Evolutionary conservation across 2,113 vertebrate genomes (phyloP).

Genomic region (Diphyllodes magnificus): DNA sequence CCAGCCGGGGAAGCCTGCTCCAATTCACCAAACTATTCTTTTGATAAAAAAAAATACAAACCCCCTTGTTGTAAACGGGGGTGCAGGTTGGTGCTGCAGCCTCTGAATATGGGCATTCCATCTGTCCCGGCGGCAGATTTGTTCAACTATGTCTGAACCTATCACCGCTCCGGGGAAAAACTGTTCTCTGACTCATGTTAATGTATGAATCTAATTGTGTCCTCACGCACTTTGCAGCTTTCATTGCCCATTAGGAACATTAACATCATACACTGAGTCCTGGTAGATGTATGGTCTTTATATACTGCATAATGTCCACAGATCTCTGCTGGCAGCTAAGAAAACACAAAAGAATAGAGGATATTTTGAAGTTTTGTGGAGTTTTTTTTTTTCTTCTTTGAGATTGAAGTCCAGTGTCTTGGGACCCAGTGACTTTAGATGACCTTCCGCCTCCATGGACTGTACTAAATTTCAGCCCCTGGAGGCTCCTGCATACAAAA

Average conservation of each 20-base stretch:
- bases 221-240: slow-evolving; percentile 34
- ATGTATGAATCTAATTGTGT: slow-evolving; percentile 62
- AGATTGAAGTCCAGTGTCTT: slow-evolving; percentile 79
- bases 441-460: slow-evolving; percentile 75
- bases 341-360: slow-evolving; percentile 66
- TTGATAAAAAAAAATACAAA: slow-evolving; percentile 1
- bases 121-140: slow-evolving; percentile 42
- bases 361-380: slow-evolving; percentile 73
- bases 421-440: slow-evolving; percentile 78
- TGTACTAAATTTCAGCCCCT: slow-evolving; percentile 80
- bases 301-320: slow-evolving; percentile 57
- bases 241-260: slow-evolving; percentile 56
- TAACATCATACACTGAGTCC: slow-evolving; percentile 56
- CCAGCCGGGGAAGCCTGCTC: neutral
- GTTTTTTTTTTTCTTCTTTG: slow-evolving; percentile 43
- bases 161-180: slow-evolving; percentile 43
- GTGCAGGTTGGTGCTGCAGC: slow-evolving; percentile 2
- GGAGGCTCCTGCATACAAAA: slow-evolving; percentile 80
- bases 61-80: neutral
- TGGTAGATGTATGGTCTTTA: slow-evolving; percentile 10
- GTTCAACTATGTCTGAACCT: slow-evolving; percentile 56
- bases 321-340: slow-evolving; percentile 66
- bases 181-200: slow-evolving; percentile 59
- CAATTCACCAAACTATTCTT: neutral
- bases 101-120: slow-evolving; percentile 48